phyloP scores from a whole-genome alignment of 1,140 invertebrate species.

The Chionoecetes opilio region DNA sequence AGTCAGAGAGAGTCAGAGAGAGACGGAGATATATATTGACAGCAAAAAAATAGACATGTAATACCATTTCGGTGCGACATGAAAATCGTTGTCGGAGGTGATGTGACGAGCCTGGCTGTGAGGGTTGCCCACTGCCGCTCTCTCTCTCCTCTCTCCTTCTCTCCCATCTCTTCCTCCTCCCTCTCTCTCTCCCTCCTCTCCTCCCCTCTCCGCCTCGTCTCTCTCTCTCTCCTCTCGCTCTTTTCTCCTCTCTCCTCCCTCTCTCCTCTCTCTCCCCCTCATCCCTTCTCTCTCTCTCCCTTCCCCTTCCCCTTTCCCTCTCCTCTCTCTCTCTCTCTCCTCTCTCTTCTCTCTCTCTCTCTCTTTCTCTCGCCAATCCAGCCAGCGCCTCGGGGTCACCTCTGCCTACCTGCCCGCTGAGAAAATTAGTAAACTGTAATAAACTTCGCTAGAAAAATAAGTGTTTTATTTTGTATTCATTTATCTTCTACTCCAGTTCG shows the following conservation, averaged over 20 bases:
- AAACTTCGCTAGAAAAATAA: not conserved
- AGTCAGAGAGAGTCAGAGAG: not conserved
- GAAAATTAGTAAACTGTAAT: not conserved
- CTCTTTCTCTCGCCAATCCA: not conserved
- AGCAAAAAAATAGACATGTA: not conserved
- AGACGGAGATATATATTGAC: not conserved
- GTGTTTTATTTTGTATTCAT: not conserved
- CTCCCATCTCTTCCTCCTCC: too few relatives aligned
- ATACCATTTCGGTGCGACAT: not conserved
- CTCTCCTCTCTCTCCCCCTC: too few relatives aligned
- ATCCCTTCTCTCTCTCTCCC: too few relatives aligned
- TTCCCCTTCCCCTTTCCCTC: too few relatives aligned
- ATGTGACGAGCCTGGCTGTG: not conserved
- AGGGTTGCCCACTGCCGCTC: not conserved
- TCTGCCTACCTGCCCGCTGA: not conserved
- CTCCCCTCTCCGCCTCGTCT: too few relatives aligned
- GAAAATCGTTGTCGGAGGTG: not conserved
- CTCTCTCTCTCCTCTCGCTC: too few relatives aligned
- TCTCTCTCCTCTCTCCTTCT: conserved; percentile 41
- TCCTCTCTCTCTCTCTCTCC: too few relatives aligned
- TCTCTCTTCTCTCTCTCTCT: conserved; percentile 55
- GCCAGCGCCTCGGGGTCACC: not conserved
- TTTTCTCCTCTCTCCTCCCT: too few relatives aligned
- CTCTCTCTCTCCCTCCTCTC: conserved; percentile 39
- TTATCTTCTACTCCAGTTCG: too few relatives aligned